These are phyloP conservation scores for Campopleginae sp. DNA, from an alignment of 2,888 invertebrate species.

Conservation along the genomic window DNA sequence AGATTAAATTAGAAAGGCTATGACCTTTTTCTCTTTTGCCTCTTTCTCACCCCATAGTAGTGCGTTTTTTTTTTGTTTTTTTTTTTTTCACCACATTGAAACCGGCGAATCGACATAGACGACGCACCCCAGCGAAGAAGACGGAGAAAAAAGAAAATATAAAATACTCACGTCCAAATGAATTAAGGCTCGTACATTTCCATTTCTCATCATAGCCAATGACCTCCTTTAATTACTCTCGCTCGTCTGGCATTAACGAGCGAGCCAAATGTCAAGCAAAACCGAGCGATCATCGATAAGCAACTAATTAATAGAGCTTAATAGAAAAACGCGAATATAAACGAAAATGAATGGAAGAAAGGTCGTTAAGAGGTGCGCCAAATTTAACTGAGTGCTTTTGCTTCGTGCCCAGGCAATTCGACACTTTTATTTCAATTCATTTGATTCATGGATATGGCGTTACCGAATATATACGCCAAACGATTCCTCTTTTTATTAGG, in stretches of 20 bases:
- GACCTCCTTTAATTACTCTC: conserved; percentile 68
- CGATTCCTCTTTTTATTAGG: not conserved
- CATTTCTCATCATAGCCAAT: conserved; percentile 56
- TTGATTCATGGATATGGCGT: conserved; percentile 41
- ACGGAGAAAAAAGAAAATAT: conserved; percentile 12
- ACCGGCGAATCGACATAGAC: conserved; percentile 28
- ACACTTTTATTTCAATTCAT: conserved; percentile 45
- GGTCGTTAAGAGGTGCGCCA: conserved; percentile 65
- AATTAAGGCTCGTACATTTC: conserved; percentile 55
- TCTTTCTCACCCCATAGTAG: conserved; percentile 54
- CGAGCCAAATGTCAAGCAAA: conserved; percentile 12
- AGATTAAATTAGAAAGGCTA: conserved; percentile 84
- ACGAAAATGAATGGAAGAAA: conserved; percentile 17
- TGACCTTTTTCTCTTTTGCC: conserved; percentile 75
- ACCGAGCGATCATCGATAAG: conserved; percentile 65
- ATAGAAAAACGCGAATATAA: conserved; percentile 37
- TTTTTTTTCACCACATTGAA: conserved; percentile 36
- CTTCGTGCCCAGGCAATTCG: conserved; percentile 29
- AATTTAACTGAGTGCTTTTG: conserved; percentile 65
- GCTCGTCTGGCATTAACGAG: not conserved
- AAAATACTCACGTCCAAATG: conserved; percentile 54
- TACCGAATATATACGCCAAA: not conserved
- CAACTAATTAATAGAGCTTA: conserved; percentile 67
- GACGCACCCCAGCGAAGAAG: conserved; percentile 37
- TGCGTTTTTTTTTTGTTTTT: conserved; percentile 29